Evolutionary conservation across 2,888 invertebrate species (phyloP), one percentile per base, ranked within the genome.

Genomic region (Portevinia maculata): DNA sequence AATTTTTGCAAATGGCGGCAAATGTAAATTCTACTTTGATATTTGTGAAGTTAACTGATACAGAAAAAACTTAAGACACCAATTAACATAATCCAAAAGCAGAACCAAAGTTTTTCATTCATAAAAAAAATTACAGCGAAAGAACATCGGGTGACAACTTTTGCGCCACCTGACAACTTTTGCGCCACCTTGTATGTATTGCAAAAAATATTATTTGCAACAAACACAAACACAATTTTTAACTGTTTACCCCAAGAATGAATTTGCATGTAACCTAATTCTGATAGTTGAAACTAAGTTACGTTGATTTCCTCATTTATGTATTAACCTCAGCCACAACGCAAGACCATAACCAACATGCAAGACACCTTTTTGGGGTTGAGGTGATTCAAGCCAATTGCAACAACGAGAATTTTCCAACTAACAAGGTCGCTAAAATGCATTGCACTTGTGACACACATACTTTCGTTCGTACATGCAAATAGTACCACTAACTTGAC

Each of bases 341-440:
- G 21, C 44, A 65, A 65, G 41, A 39, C 17, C 39, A 65, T 9
- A 19, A 9, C 39, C 28, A 19, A 41, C 52, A 30, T 65, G 52
- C 52, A 39, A 6, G 0, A 65, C 52, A 39, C 41, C 50, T 53
- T 65, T 48, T 62, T 37, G 21, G 37, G 52, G 55, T 30, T 60
- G 28, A 57, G 41, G 28, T 39, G 57, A 17, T 28, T 30, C 24
- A 21, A 24, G 24, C 24, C 2, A 24, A 60, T 41, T 32, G 39
- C 39, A 62, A 19, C 73, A 48, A 28, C 52, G 46, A 17, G n/a
- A 15, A 41, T 41, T 41, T 52, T 52, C 41, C 62, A 53, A 55
- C 37, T 13, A 55, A 8, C 55, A 73, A 57, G 64, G 73, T 64
- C 73, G 13, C 41, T 17, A 13, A 55, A 73, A 64, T 73, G 0